phyloP scores from a whole-genome alignment of 2,888 invertebrate species.

The Macrosoma leucophasiata region DNA sequence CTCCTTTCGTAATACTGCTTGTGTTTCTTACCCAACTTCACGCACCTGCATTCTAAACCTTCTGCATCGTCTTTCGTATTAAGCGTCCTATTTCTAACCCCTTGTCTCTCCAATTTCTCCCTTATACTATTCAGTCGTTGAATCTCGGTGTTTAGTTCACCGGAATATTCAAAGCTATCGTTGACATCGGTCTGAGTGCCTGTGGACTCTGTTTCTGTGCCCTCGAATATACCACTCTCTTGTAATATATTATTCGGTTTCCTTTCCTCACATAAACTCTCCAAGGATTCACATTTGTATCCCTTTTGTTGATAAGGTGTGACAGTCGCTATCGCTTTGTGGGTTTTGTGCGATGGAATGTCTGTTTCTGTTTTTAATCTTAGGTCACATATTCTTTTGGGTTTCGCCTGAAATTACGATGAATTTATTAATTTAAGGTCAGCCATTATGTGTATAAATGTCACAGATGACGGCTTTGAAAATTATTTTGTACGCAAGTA shows the following conservation, averaged over 20 bases:
- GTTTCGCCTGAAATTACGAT: slow-evolving; percentile 52
- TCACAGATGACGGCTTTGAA: too few relatives aligned
- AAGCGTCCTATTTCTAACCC: slow-evolving; percentile 67
- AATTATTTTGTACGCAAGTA: too few relatives aligned
- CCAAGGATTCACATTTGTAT: slow-evolving; percentile 64
- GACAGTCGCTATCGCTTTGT: slow-evolving; percentile 79
- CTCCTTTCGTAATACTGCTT: slow-evolving; percentile 81
- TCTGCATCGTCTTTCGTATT: slow-evolving; percentile 58
- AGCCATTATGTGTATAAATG: slow-evolving; percentile 1
- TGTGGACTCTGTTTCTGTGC: slow-evolving; percentile 64
- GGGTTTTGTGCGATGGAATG: slow-evolving; percentile 57
- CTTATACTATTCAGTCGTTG: slow-evolving; percentile 79
- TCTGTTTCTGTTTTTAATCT: slow-evolving; percentile 58
- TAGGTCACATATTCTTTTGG: slow-evolving; percentile 59
- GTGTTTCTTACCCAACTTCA: slow-evolving; percentile 73
- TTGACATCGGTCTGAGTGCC: slow-evolving; percentile 76
- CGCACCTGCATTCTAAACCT: slow-evolving; percentile 66
- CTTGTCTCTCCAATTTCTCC: slow-evolving; percentile 77
- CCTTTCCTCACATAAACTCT: slow-evolving; percentile 65
- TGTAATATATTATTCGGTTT: slow-evolving; percentile 77
- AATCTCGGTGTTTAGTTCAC: slow-evolving; percentile 77
- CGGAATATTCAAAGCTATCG: slow-evolving; percentile 67
- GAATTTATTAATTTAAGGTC: slow-evolving; percentile 16
- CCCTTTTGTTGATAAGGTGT: slow-evolving; percentile 77
- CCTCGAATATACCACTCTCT: slow-evolving; percentile 85